A percentile compares a stretch with the other conserved stretches of the same genome.
Conservation (phyloP, 2,888 invertebrate species). For the Luperina nickerlii region DNA sequence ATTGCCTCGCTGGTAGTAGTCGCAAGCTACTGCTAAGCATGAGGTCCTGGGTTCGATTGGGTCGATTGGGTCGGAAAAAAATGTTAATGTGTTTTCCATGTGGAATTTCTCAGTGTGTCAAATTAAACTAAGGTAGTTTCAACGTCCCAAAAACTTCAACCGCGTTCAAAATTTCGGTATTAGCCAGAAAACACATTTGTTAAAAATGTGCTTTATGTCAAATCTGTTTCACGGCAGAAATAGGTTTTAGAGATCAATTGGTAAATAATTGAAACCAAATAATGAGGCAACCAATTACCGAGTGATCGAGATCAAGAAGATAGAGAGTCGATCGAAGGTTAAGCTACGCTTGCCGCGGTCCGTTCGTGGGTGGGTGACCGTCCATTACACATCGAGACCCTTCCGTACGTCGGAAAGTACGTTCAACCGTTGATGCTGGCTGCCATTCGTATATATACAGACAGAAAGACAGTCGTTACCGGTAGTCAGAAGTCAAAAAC, state of each 20-base stretch:
- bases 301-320: not conserved
- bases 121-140: too few species aligned
- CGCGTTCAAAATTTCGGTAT: not conserved
- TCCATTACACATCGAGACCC: too few species aligned
- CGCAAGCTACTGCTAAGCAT: not conserved
- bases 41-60: not conserved
- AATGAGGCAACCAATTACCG: not conserved
- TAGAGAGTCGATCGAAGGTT: not conserved
- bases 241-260: not conserved
- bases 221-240: not conserved
- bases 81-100: not conserved
- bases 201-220: not conserved
- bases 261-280: not conserved
- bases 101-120: too few species aligned
- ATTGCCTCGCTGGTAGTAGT: not conserved
- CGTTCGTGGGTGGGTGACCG: too few species aligned
- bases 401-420: too few species aligned
- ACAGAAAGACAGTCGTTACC: not conserved
- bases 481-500: not conserved
- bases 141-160: too few species aligned
- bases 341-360: not conserved
- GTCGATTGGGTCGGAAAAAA: not conserved
- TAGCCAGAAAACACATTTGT: not conserved
- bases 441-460: not conserved
- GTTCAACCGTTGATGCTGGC: not conserved